Base-by-base conservation (phyloP, 1,140 invertebrate genomes). In the Triops cancriformis region DNA sequence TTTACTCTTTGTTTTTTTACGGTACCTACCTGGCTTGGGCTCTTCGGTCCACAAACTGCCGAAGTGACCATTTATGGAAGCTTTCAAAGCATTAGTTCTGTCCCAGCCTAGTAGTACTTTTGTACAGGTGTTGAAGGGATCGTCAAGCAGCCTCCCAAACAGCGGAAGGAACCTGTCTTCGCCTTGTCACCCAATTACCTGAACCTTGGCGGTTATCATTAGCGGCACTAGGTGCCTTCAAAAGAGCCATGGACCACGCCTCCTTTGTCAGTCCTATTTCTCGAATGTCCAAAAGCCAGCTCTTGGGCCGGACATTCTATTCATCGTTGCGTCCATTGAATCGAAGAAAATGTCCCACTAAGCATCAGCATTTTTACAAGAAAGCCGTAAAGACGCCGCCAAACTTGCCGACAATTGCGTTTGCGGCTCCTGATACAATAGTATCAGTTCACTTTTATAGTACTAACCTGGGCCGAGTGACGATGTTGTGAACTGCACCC, bases 111-210 rank as follows among this genome's bases (percentile, higher is more conserved):
- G 51, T 64, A 23, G 51, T 23, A 64, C 10, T 64, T 64, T 23
- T 64, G 51, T 64, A 64, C 51, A 64, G 51, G 51, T 64, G 51
- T 64, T 64, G 51, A 64, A 64, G 51, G 51, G 51, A 64, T 64
- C 51, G 51, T 64, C 51, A n/a, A 64, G 3, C 51, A 64, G 51
- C 9, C 51, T 64, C 51, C 51, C n/a, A 64, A 64, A 64, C 51
- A 64, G 51, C 51, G 51, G 51, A 64, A 64, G 51, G 51, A 64
- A 64, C 51, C 51, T 64, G 51, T 64, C 51, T 64, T 18, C 51
- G 51, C 23, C 51, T 64, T 64, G 51, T 64, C 51, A 64, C 51
- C 51, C 51, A 64, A 64, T 64, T 64, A 64, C 51, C 51, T 64
- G 51, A 23, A 18, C 51, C 31, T 37, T 37, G 31, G 51, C 51